Percentiles rank a stretch among this genome's conserved stretches.
Evolutionary conservation across 2,888 invertebrate genomes (phyloP).

Genomic region (Plemyria rubiginata): DNA sequence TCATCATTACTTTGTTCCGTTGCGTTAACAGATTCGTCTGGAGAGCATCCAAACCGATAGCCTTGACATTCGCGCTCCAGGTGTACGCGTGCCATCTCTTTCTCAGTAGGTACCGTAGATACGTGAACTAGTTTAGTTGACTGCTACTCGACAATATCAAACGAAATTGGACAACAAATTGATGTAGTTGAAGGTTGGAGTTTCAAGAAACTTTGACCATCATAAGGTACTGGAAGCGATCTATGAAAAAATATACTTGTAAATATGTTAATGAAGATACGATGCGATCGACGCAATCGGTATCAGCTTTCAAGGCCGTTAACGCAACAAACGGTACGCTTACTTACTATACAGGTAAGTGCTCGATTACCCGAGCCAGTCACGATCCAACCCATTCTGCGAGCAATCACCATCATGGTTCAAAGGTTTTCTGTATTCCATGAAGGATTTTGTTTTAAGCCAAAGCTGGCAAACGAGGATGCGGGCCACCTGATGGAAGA

Average conservation of each 20-base stretch:
- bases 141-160: conserved; percentile 11
- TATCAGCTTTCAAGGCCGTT: conserved; percentile 72
- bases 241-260: not conserved
- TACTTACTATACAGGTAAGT: conserved; percentile 66
- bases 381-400: conserved; percentile 61
- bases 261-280: conserved; percentile 22
- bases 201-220: not conserved
- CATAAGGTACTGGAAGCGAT: not conserved
- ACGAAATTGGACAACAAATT: not conserved
- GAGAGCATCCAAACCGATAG: conserved; percentile 75
- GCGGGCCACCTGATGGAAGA: no score
- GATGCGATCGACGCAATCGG: conserved; percentile 58
- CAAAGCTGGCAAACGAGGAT: no score
- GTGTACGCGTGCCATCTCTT: conserved; percentile 65
- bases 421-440: conserved; percentile 16
- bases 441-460: no score
- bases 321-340: conserved; percentile 70
- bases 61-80: conserved; percentile 82
- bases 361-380: conserved; percentile 59
- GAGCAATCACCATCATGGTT: conserved; percentile 15
- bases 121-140: conserved; percentile 57
- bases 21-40: conserved; percentile 47
- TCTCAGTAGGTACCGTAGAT: no score
- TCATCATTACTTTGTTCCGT: conserved; percentile 6
- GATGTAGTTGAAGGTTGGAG: not conserved